These are phyloP conservation scores for Nipponia nippon DNA, from an alignment of 2,113 vertebrate species.

Conservation along the genomic window DNA sequence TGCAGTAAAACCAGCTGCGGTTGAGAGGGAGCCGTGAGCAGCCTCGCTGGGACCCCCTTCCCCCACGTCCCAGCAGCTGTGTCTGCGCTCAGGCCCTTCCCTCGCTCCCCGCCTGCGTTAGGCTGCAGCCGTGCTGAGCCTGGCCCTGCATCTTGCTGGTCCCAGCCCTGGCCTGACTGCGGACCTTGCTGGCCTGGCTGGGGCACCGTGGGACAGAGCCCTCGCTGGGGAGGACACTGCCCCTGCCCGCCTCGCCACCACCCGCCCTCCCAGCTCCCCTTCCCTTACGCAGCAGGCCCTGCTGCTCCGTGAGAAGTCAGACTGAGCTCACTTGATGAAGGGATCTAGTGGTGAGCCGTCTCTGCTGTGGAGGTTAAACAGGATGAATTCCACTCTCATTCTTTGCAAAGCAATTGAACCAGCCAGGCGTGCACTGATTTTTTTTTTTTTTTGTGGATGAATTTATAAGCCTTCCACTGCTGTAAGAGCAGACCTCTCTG, in stretches of 20 bases:
- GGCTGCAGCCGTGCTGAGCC: neutral
- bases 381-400: neutral
- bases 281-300: fast-evolving
- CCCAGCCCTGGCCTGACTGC: neutral
- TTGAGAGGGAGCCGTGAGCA: neutral
- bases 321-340: neutral
- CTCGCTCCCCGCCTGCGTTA: fast-evolving
- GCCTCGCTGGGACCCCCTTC: neutral
- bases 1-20: neutral
- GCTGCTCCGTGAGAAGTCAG: neutral
- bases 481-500: neutral
- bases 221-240: neutral
- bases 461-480: neutral
- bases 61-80: no score
- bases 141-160: neutral
- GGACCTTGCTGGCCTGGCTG: fast-evolving
- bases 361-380: neutral
- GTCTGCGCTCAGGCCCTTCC: neutral
- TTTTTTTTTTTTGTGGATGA: neutral
- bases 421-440: neutral
- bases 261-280: neutral
- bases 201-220: neutral
- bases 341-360: neutral
- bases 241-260: neutral
- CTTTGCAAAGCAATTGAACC: neutral